phyloP scores from a whole-genome alignment of 2,888 invertebrate species.

The Cryptus armator region DNA sequence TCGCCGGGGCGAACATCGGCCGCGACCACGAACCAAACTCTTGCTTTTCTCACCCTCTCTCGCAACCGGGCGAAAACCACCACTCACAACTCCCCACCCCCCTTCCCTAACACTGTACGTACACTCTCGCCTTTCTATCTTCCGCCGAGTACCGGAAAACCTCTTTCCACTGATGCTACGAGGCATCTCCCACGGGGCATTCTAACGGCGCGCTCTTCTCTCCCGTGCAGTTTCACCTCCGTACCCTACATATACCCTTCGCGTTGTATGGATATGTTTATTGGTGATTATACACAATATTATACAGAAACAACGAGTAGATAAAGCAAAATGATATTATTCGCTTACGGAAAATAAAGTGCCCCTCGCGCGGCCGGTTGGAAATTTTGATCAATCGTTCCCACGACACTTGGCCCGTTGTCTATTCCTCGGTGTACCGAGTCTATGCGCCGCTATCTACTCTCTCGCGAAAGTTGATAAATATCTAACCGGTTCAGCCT shows the following conservation, averaged over 20 bases:
- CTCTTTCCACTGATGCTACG: conserved; percentile 28
- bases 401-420: conserved; percentile 4
- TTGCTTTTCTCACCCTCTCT: conserved; percentile 55
- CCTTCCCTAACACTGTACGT: background rate
- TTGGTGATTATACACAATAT: conserved; percentile 65
- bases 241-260: conserved; percentile 30
- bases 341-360: conserved; percentile 48
- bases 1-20: conserved; percentile 55
- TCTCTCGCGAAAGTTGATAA: background rate
- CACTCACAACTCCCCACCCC: conserved; percentile 26
- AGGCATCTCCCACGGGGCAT: conserved; percentile 55
- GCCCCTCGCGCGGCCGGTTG: conserved; percentile 2
- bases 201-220: conserved; percentile 37
- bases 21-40: conserved; percentile 71
- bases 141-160: conserved; percentile 42
- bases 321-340: conserved; percentile 51
- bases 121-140: conserved; percentile 63
- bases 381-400: conserved; percentile 58
- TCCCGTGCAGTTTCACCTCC: conserved; percentile 21
- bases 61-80: conserved; percentile 11
- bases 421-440: background rate
- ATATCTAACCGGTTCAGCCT: background rate
- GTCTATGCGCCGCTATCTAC: background rate
- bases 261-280: conserved; percentile 63
- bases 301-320: conserved; percentile 36